phyloP scores from a whole-genome alignment of 2,888 invertebrate species.

The Hydriomena furcata region DNA sequence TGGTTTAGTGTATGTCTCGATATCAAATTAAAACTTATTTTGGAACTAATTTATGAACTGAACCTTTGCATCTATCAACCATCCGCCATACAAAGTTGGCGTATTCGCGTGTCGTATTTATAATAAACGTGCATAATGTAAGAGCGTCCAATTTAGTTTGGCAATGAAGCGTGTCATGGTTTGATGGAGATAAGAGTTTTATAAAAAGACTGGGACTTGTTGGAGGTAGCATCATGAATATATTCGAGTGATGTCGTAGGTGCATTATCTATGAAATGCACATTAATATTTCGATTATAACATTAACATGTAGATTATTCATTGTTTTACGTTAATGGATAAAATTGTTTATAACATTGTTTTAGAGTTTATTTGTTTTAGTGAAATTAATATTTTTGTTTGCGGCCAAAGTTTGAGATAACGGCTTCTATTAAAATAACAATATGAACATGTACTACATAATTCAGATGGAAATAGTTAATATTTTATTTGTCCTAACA shows the following conservation, averaged over 20 bases:
- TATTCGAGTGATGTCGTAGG: constrained; percentile 12
- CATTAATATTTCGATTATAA: constrained; percentile 36
- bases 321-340: constrained; percentile 65
- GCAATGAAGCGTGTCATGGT: neutral
- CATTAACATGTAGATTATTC: constrained; percentile 50
- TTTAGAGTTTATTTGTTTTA: constrained; percentile 58
- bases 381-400: constrained; percentile 62
- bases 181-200: constrained; percentile 18
- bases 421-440: constrained; percentile 32
- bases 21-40: constrained; percentile 4
- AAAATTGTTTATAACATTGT: constrained; percentile 75
- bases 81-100: neutral
- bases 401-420: constrained; percentile 62
- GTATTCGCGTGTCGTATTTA: constrained; percentile 3
- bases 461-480: constrained; percentile 10
- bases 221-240: constrained; percentile 18
- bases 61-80: neutral
- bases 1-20: neutral
- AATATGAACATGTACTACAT: constrained; percentile 8
- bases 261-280: constrained; percentile 14
- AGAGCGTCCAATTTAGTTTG: constrained; percentile 5
- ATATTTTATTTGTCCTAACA: constrained; percentile 13
- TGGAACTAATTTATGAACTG: constrained; percentile 8
- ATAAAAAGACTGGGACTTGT: constrained; percentile 30
- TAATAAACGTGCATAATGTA: constrained; percentile 18